Conservation (phyloP, 92 coral and sea anemone species). For the Phenganax subtilis region DNA sequence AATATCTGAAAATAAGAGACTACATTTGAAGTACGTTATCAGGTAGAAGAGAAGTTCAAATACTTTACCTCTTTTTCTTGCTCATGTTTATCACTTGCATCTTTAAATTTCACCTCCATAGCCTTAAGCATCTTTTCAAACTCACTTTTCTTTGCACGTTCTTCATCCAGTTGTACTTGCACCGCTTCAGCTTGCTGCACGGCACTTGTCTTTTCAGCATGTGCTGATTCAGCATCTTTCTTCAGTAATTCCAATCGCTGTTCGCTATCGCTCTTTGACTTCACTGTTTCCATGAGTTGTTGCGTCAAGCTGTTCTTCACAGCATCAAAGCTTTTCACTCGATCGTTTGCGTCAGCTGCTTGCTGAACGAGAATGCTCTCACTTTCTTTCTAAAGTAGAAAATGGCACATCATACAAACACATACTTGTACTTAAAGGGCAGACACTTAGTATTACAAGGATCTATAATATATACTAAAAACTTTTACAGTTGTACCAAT, state of each 20-base stretch:
- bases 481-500: neutral
- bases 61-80: constrained; percentile 74
- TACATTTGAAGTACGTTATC: too few species aligned
- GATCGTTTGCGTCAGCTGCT: constrained; percentile 74
- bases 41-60: neutral
- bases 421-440: neutral
- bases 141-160: constrained; percentile 68
- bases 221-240: constrained; percentile 20
- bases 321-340: constrained; percentile 71
- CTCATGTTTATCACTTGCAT: constrained; percentile 52
- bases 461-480: neutral
- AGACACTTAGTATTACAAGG: neutral
- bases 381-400: constrained; percentile 57
- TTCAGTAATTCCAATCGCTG: constrained; percentile 3
- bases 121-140: constrained; percentile 64
- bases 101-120: constrained; percentile 63
- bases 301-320: constrained; percentile 52
- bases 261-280: constrained; percentile 30
- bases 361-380: constrained; percentile 68
- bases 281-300: constrained; percentile 48
- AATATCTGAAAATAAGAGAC: too few species aligned
- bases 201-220: constrained; percentile 11
- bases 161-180: constrained; percentile 68
- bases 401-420: neutral
- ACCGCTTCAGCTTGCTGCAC: constrained; percentile 34